phyloP scores from a whole-genome alignment of 2,113 vertebrate genomes.

The Ranitomeya variabilis region DNA sequence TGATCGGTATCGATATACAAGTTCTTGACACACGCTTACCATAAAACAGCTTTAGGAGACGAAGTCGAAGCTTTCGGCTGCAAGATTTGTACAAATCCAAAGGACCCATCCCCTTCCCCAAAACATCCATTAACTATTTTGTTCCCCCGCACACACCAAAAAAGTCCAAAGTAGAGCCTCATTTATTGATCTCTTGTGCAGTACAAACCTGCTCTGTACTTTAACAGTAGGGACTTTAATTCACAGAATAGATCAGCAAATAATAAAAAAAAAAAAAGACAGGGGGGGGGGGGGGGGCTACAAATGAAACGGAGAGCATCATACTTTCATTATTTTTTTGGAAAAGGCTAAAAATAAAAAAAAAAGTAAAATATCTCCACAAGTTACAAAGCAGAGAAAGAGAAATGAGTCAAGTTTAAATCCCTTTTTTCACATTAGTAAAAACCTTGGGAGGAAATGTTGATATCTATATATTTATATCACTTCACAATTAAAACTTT shows the following conservation, averaged over 20 bases:
- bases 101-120: neutral
- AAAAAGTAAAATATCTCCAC: neutral
- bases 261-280: neutral
- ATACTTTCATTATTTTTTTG: neutral
- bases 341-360: constrained; percentile 11
- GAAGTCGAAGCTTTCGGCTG: neutral
- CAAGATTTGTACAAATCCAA: neutral
- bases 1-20: neutral
- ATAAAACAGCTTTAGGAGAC: neutral
- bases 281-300: neutral
- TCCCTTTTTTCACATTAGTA: neutral
- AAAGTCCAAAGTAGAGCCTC: constrained; percentile 50
- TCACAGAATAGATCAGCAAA: constrained; percentile 15
- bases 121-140: neutral
- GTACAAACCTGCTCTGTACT: constrained; percentile 48
- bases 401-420: constrained; percentile 4
- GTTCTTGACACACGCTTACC: neutral
- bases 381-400: constrained; percentile 33
- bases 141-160: neutral
- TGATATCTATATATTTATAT: neutral
- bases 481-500: neutral
- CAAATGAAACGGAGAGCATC: neutral
- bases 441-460: neutral
- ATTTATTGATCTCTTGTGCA: constrained; percentile 52
- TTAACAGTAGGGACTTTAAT: constrained; percentile 47